Percentiles rank a stretch among this genome's conserved stretches.
Evolutionary conservation across 1,140 invertebrate genomes (phyloP).

Genomic region (Bursaphelenchus mucronatus): DNA sequence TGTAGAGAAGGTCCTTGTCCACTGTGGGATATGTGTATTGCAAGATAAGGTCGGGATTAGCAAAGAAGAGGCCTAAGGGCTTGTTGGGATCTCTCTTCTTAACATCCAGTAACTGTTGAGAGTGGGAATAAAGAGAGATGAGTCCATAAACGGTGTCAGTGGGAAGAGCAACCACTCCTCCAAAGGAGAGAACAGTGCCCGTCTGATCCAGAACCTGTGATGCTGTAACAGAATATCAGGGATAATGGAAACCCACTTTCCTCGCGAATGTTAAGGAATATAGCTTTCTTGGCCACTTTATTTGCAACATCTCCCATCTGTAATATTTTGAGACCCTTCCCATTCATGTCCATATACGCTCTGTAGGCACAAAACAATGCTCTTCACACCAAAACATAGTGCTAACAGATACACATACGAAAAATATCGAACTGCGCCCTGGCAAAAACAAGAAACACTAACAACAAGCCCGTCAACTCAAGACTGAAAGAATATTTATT

Average conservation of each 20-base stretch:
- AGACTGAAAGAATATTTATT: too few relatives aligned
- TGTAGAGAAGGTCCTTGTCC: conserved; percentile 24
- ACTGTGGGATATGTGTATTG: conserved; percentile 29
- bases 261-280: not conserved
- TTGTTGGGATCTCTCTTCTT: conserved; percentile 27
- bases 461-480: too few relatives aligned
- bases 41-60: conserved; percentile 10
- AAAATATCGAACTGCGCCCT: too few relatives aligned
- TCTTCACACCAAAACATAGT: too few relatives aligned
- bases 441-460: too few relatives aligned
- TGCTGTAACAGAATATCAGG: conserved; percentile 2
- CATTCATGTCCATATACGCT: too few relatives aligned
- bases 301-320: too few relatives aligned
- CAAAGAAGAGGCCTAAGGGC: conserved; percentile 40
- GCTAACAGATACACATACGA: too few relatives aligned
- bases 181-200: conserved; percentile 16
- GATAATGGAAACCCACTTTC: not conserved
- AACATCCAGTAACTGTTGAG: conserved; percentile 26
- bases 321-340: too few relatives aligned
- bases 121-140: conserved; percentile 25
- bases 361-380: too few relatives aligned
- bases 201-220: conserved; percentile 4
- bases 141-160: conserved; percentile 46
- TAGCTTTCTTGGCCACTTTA: not conserved
- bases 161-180: conserved; percentile 35